A percentile compares a stretch with the other conserved stretches of the same genome.
phyloP scores from a whole-genome alignment of 2,797 vertebrate genomes.

The Crypturellus tataupa region DNA sequence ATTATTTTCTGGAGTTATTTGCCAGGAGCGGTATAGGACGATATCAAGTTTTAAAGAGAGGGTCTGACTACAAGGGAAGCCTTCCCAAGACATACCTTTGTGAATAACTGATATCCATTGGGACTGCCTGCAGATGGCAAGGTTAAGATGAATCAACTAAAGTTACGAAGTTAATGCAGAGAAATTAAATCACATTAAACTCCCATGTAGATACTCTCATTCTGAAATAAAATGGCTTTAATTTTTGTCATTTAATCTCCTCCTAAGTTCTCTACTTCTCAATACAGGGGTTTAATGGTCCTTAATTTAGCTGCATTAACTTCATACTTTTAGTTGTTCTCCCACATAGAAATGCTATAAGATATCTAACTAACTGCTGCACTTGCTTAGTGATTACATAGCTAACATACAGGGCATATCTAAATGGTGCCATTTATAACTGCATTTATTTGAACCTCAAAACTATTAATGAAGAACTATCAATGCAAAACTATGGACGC shows the following conservation, averaged over 20 bases:
- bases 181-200: slow-evolving; percentile 48
- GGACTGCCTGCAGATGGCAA: neutral
- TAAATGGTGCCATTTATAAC: slow-evolving; percentile 54
- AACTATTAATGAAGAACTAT: slow-evolving; percentile 14
- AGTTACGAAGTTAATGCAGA: slow-evolving; percentile 31
- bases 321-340: slow-evolving; percentile 38
- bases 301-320: slow-evolving; percentile 62
- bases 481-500: neutral
- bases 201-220: slow-evolving; percentile 1
- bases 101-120: neutral
- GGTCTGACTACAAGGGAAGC: neutral
- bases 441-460: slow-evolving; percentile 38
- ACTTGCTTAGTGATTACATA: slow-evolving; percentile 26
- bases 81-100: neutral
- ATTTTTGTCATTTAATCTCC: slow-evolving; percentile 22
- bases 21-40: neutral
- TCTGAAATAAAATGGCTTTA: slow-evolving; percentile 34
- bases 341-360: slow-evolving; percentile 18
- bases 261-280: slow-evolving; percentile 34
- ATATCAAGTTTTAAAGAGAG: neutral
- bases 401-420: neutral
- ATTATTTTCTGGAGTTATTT: slow-evolving; percentile 23
- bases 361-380: slow-evolving; percentile 10
- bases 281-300: slow-evolving; percentile 42
- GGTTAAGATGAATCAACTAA: slow-evolving; percentile 32